These are phyloP conservation scores for Zygaena filipendulae DNA, from an alignment of 2,888 invertebrate species.

Conservation along the genomic window DNA sequence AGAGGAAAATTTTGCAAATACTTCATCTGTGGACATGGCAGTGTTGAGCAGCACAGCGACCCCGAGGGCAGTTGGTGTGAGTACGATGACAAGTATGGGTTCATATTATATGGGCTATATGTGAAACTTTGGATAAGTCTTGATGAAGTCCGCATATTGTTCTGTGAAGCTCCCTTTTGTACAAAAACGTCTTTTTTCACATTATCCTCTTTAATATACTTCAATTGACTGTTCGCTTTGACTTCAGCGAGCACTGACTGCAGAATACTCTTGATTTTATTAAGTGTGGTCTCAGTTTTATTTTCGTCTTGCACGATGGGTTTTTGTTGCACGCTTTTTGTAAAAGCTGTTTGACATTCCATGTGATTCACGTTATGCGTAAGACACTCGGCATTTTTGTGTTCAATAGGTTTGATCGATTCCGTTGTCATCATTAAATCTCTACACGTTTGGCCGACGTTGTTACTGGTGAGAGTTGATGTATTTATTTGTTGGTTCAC, in stretches of 20 bases:
- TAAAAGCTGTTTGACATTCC: constrained; percentile 30
- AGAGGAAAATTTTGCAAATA: constrained; percentile 40
- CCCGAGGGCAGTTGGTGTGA: constrained; percentile 26
- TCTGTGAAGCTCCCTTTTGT: constrained; percentile 37
- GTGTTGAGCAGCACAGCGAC: constrained; percentile 22
- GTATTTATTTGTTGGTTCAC: constrained; percentile 1
- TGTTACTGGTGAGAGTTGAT: too few relatives aligned
- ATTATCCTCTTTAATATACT: constrained; percentile 19
- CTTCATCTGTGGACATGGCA: constrained; percentile 24
- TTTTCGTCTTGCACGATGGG: constrained; percentile 18
- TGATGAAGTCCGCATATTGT: constrained; percentile 28
- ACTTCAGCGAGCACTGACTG: constrained; percentile 48
- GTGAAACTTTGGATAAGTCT: constrained; percentile 35
- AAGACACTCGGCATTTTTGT: constrained; percentile 28
- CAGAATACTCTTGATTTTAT: constrained; percentile 48
- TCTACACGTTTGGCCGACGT: constrained; percentile 1
- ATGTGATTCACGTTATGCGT: constrained; percentile 23
- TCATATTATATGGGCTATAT: constrained; percentile 34
- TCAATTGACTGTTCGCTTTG: constrained; percentile 31
- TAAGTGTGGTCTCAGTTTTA: constrained; percentile 40
- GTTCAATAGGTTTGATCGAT: constrained; percentile 7
- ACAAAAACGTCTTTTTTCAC: constrained; percentile 37
- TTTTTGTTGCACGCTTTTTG: constrained; percentile 20
- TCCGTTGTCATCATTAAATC: constrained; percentile 11
- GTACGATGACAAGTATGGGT: constrained; percentile 29